A percentile compares a stretch with the other conserved stretches of the same genome.
These are phyloP conservation scores for Tapera naevia DNA, from an alignment of 2,797 vertebrate genomes.

Conservation along the genomic window DNA sequence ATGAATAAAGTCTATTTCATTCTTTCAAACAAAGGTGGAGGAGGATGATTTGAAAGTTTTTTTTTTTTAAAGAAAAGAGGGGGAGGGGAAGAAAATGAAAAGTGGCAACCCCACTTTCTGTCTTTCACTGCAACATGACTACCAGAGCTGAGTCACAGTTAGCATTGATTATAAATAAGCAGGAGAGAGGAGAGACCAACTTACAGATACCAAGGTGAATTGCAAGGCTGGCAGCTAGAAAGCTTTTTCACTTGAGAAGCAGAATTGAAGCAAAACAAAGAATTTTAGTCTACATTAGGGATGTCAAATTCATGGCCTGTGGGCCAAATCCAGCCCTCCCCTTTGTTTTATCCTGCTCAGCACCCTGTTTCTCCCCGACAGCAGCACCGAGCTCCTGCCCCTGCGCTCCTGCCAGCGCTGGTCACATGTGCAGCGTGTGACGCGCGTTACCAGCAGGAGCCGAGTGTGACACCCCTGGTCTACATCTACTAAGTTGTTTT, in stretches of 20 bases:
- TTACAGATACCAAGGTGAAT: conserved; percentile 47
- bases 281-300: not conserved
- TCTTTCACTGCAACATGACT: conserved; percentile 42
- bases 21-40: conserved; percentile 70
- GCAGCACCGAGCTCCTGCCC: too few species aligned
- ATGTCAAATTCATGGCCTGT: too few species aligned
- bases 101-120: conserved; percentile 7
- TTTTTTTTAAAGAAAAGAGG: not conserved
- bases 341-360: too few species aligned
- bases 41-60: conserved; percentile 51
- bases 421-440: too few species aligned
- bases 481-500: not conserved
- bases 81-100: conserved; percentile 13
- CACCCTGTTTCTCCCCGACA: too few species aligned
- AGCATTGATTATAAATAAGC: conserved; percentile 38
- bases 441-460: too few species aligned
- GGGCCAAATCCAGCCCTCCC: too few species aligned
- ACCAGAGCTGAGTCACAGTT: conserved; percentile 61
- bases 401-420: too few species aligned
- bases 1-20: conserved; percentile 72
- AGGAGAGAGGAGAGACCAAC: not conserved
- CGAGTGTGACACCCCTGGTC: too few species aligned
- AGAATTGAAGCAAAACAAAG: not conserved
- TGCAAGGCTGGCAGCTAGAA: conserved; percentile 27
- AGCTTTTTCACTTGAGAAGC: not conserved